Evolutionary conservation across 1,140 invertebrate genomes (phyloP), one percentile per base, ranked within the genome.

Genomic region (Sminthurides bifidus): DNA sequence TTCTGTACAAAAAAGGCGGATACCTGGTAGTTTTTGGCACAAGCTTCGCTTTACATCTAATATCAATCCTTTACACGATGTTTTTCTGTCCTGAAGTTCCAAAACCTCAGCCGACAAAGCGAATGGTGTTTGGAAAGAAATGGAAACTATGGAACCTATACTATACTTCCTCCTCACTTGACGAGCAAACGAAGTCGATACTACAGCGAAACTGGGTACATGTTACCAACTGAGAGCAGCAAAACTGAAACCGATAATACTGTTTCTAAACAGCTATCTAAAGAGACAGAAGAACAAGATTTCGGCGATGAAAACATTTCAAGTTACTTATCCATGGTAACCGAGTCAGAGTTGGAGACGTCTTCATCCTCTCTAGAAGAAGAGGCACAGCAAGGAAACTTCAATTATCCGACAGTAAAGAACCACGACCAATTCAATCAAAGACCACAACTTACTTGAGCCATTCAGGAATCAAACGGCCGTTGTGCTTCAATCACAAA

Each of bases 11-110:
- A 51, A 21, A 30, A 24, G 63, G 63, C 0, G 63, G 63, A 14
- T 65, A 65, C 33, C 38, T 65, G 0, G 56, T 48, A 29, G 63
- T 65, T 4, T 65, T 65, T 48, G 43, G 31, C 21, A 55, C 63
- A 2, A 40, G 41, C 29, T 53, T 53, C 8, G 35, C 45, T 10
- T 59, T 59, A 37, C 63, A 61, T 35, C 44, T 61, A 17, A 43
- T 59, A 24, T 55, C 55, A 14, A 23, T 64, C 10, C 30, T 64
- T 4, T 64, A 64, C 44, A 64, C 58, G 4, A 19, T 31, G 3
- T 53, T 64, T 37, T 27, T 64, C 4, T 31, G 60, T 1, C 62
- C 62, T 1, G 63, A 65, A 54, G 57, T 65, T 15, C 57, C 63
- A 14, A 55, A 64, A 54, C 63, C 63, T 2, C 26, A 46, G 29